A percentile compares a stretch with the other conserved stretches of the same genome.
Conservation (phyloP, 2,113 vertebrate species). For the Lipophrys pholis region DNA sequence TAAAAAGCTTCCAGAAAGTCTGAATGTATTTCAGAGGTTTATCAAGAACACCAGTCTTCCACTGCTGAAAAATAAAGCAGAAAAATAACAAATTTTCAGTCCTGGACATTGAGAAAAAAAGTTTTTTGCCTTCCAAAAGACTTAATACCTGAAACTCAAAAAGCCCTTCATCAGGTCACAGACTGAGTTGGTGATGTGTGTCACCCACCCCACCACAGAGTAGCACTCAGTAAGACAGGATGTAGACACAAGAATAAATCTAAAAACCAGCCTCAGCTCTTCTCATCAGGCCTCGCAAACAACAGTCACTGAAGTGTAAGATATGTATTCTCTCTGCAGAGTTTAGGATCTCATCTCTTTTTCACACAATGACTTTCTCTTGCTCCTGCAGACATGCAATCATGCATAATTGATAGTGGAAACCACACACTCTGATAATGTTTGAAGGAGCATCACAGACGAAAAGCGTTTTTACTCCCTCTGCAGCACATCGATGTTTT, state of each 20-base stretch:
- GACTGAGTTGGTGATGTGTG: too few species aligned
- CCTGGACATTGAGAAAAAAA: too few species aligned
- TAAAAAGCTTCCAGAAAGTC: too few species aligned
- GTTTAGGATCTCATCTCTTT: not conserved
- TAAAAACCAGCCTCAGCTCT: not conserved
- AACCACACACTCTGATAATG: not conserved
- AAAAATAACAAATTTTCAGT: too few species aligned
- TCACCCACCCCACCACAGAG: too few species aligned
- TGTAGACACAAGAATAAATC: too few species aligned
- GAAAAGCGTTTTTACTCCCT: not conserved
- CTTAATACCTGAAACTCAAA: too few species aligned
- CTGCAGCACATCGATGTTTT: not conserved
- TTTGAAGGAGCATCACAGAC: not conserved
- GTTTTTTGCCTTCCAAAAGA: too few species aligned
- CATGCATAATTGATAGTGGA: constrained; percentile 9
- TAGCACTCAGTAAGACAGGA: too few species aligned
- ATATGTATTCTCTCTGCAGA: too few species aligned
- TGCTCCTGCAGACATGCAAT: not conserved
- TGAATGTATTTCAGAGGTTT: not conserved
- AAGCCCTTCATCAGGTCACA: not conserved
- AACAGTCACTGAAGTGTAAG: not conserved
- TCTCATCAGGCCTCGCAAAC: not conserved
- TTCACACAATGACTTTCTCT: not conserved
- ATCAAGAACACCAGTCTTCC: not conserved
- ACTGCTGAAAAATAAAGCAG: too few species aligned